A percentile compares a stretch with the other conserved stretches of the same genome.
Evolutionary conservation across 2,113 vertebrate species (phyloP).

Genomic region (Cichladusa arquata): DNA sequence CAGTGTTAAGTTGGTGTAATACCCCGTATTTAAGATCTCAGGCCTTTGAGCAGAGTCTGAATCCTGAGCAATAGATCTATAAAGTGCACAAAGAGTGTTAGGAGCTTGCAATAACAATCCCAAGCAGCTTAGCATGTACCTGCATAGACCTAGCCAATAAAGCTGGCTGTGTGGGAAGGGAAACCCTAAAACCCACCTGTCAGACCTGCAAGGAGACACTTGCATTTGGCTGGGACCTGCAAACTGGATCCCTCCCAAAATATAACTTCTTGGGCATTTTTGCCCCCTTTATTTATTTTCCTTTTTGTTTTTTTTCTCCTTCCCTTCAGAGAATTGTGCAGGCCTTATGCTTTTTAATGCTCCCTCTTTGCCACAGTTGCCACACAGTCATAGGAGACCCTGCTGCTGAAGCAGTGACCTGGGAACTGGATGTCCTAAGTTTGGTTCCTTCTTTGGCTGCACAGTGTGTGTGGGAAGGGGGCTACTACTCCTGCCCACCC

Average conservation of each 20-base stretch:
- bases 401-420: not conserved
- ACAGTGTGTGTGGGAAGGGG: not conserved
- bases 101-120: not conserved
- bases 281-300: rapidly evolving
- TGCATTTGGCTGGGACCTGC: not conserved
- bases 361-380: not conserved
- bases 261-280: rapidly evolving
- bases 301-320: not conserved
- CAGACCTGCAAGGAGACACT: not conserved
- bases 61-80: conserved; percentile 12
- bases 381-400: not conserved
- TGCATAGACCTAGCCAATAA: not conserved
- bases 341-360: not conserved
- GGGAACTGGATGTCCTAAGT: not conserved
- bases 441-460: not conserved
- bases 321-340: not conserved
- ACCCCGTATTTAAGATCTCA: not conserved
- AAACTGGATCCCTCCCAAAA: not conserved
- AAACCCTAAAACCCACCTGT: not conserved
- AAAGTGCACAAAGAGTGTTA: not conserved
- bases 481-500: not conserved
- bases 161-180: not conserved
- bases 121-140: not conserved
- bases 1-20: not conserved
- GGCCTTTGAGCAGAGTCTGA: conserved; percentile 16